phyloP scores from a whole-genome alignment of 2,113 vertebrate genomes.

The Lamprologus speciosus region DNA sequence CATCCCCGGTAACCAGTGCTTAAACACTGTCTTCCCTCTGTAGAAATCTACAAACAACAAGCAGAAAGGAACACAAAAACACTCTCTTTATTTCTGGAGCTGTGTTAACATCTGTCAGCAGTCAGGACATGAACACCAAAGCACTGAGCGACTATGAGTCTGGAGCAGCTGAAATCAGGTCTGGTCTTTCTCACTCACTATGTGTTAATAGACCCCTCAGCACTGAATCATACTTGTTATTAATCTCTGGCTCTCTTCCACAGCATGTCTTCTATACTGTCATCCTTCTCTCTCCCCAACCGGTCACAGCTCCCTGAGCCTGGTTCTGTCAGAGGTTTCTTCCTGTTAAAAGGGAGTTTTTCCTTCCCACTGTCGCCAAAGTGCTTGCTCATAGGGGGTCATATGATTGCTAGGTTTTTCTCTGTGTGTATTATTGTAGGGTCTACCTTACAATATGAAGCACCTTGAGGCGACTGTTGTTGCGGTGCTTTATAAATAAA shows the following conservation, averaged over 20 bases:
- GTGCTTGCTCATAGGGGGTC: neutral
- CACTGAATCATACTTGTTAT: neutral
- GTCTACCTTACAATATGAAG: neutral
- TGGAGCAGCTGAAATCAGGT: neutral
- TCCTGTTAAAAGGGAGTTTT: neutral
- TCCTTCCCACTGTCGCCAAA: neutral
- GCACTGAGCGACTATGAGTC: neutral
- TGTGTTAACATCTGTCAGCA: neutral
- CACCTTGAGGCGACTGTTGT: neutral
- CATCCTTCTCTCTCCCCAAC: neutral
- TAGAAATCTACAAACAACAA: slow-evolving; percentile 77
- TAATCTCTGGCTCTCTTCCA: neutral
- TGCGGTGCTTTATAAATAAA: neutral
- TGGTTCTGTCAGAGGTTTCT: neutral
- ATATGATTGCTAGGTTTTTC: neutral
- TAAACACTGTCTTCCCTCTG: slow-evolving; percentile 91
- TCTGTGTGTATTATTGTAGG: neutral
- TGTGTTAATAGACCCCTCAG: neutral
- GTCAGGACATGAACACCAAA: neutral
- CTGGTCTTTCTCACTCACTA: neutral
- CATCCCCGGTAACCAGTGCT: slow-evolving; percentile 90
- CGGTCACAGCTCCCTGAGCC: neutral
- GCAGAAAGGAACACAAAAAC: neutral
- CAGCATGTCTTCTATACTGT: neutral
- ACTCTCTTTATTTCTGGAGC: neutral